Evolutionary conservation across 2,113 vertebrate species (phyloP).

Genomic region (Eublepharis macularius): DNA sequence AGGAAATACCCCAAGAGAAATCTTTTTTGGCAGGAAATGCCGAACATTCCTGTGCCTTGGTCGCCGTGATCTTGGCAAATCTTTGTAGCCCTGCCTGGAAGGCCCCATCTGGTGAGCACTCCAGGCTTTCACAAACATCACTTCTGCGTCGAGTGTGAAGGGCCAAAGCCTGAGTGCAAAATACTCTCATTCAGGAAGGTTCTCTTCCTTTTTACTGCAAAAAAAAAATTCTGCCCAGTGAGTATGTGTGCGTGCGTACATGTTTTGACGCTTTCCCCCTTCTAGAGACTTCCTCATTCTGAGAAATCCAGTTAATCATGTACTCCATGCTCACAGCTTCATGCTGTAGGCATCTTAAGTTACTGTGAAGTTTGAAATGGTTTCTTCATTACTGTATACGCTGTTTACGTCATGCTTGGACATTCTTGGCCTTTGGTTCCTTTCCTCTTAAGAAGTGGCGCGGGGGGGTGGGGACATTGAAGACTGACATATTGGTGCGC

Average conservation of each 20-base stretch:
- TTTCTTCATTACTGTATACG: neutral
- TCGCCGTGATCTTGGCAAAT: neutral
- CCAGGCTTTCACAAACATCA: neutral
- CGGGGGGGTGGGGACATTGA: too few relatives aligned
- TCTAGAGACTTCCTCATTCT: neutral
- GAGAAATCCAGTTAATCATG: neutral
- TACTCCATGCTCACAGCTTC: neutral
- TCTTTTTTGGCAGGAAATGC: conserved; percentile 16
- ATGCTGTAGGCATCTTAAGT: neutral
- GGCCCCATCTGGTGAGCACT: neutral
- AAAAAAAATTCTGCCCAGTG: neutral
- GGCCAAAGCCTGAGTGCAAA: too few relatives aligned
- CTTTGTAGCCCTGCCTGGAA: neutral
- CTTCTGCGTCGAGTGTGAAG: rapidly evolving
- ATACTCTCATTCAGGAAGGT: neutral
- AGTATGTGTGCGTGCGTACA: neutral
- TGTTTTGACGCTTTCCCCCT: too few relatives aligned
- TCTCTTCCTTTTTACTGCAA: neutral
- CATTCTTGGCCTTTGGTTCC: neutral
- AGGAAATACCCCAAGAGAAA: neutral
- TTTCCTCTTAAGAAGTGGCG: neutral
- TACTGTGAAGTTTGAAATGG: neutral
- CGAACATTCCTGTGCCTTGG: neutral
- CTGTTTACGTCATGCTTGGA: neutral
- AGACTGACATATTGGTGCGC: too few relatives aligned